Evolutionary conservation across 2,888 invertebrate species (phyloP).

Genomic region (Tenthredo scrophulariae): DNA sequence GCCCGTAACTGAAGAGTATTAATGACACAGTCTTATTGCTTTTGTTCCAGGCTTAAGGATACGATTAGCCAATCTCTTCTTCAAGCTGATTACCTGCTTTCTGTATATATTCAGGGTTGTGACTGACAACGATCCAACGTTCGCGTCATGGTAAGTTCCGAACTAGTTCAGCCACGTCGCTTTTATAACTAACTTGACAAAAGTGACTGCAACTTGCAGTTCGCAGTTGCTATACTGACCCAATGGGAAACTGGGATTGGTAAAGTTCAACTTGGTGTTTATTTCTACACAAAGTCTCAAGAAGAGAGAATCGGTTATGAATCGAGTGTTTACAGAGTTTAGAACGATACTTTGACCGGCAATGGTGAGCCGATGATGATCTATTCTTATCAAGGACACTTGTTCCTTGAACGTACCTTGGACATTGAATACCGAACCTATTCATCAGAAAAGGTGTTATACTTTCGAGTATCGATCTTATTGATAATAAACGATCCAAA

Average conservation of each 20-base stretch:
- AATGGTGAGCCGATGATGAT: neutral
- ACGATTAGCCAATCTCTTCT: slow-evolving; percentile 97
- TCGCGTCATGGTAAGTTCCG: slow-evolving; percentile 90
- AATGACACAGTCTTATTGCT: neutral
- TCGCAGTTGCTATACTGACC: neutral
- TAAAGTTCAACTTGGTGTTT: slow-evolving; percentile 22
- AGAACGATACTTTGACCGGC: neutral
- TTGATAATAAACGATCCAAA: neutral
- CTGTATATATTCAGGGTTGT: slow-evolving; percentile 96
- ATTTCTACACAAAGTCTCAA: neutral
- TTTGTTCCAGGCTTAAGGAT: slow-evolving; percentile 92
- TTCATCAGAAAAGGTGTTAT: neutral
- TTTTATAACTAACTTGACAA: neutral
- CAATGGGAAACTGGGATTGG: neutral
- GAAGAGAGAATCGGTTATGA: neutral
- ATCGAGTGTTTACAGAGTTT: slow-evolving; percentile 2
- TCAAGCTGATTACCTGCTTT: slow-evolving; percentile 97
- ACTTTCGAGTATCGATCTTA: neutral
- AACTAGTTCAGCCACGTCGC: neutral
- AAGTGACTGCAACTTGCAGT: neutral
- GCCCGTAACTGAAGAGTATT: neutral
- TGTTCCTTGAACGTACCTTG: neutral
- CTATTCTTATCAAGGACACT: neutral
- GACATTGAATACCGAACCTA: no score
- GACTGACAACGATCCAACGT: slow-evolving; percentile 92